Evolutionary conservation across 2,113 vertebrate species (phyloP).

Genomic region (Nanorana parkeri): DNA sequence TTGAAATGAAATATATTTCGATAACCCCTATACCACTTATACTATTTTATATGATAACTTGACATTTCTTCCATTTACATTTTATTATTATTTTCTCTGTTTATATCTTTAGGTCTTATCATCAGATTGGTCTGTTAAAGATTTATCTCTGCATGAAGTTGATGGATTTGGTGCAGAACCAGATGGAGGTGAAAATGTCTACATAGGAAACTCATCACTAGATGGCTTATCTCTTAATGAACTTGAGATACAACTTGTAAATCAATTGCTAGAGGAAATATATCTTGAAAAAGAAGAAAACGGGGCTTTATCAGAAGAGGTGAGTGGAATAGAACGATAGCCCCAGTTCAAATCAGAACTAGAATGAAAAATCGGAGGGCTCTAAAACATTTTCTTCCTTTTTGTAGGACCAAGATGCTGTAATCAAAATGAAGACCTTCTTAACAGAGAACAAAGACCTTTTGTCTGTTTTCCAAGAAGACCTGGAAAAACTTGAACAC

Average conservation of each 20-base stretch:
- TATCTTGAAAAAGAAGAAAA: constrained; percentile 63
- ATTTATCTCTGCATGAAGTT: constrained; percentile 55
- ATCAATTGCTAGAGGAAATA: constrained; percentile 74
- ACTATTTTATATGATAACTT: too few relatives aligned
- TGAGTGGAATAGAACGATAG: constrained; percentile 31
- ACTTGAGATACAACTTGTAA: constrained; percentile 71
- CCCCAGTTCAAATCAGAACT: not conserved
- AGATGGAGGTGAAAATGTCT: constrained; percentile 30
- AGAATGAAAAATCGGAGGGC: not conserved
- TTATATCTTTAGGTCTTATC: constrained; percentile 60
- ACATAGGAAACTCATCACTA: constrained; percentile 45
- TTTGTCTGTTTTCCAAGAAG: constrained; percentile 35
- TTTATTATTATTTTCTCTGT: not conserved
- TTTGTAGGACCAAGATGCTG: not conserved
- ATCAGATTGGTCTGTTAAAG: constrained; percentile 67
- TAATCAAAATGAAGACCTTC: constrained; percentile 43
- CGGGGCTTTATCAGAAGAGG: constrained; percentile 63
- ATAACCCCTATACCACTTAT: too few relatives aligned
- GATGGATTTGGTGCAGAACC: constrained; percentile 57
- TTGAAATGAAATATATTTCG: not conserved
- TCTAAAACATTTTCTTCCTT: constrained; percentile 37
- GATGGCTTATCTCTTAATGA: constrained; percentile 55
- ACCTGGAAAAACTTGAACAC: constrained; percentile 36
- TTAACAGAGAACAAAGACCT: constrained; percentile 53
- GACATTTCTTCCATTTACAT: not conserved